Conservation (phyloP, 2,113 vertebrate species). For the Sinocyclocheilus anshuiensis region DNA sequence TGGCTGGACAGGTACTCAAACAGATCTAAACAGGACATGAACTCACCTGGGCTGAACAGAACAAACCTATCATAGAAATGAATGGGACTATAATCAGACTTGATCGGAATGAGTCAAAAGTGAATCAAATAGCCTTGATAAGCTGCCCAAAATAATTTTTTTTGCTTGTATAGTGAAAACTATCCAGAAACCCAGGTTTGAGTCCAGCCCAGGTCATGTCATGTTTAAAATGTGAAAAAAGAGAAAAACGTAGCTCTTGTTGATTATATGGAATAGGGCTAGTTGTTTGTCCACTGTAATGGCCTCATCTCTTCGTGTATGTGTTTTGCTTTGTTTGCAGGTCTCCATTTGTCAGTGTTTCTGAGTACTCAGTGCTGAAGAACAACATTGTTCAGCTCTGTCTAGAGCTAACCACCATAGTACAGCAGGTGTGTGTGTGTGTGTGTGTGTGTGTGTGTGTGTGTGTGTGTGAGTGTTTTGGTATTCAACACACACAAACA, state of each 20-base stretch:
- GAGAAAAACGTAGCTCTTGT: not conserved
- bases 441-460: slow-evolving; percentile 11
- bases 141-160: not conserved
- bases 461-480: not conserved
- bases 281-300: no score
- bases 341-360: slow-evolving; percentile 84
- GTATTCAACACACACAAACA: not conserved
- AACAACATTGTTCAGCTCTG: slow-evolving; percentile 86
- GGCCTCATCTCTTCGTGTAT: slow-evolving; percentile 1
- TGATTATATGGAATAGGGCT: no score
- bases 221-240: slow-evolving; percentile 18
- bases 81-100: not conserved
- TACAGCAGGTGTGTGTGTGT: slow-evolving; percentile 79
- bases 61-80: not conserved
- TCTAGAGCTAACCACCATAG: slow-evolving; percentile 84
- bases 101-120: not conserved
- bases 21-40: not conserved
- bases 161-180: not conserved
- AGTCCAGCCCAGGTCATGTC: slow-evolving; percentile 12
- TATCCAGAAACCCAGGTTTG: not conserved
- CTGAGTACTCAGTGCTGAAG: slow-evolving; percentile 85
- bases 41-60: slow-evolving; percentile 11
- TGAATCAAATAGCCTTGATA: not conserved
- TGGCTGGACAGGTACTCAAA: slow-evolving; percentile 83
- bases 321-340: slow-evolving; percentile 65